phyloP scores from a whole-genome alignment of 1,140 invertebrate genomes.

The Eubasilissa regina region DNA sequence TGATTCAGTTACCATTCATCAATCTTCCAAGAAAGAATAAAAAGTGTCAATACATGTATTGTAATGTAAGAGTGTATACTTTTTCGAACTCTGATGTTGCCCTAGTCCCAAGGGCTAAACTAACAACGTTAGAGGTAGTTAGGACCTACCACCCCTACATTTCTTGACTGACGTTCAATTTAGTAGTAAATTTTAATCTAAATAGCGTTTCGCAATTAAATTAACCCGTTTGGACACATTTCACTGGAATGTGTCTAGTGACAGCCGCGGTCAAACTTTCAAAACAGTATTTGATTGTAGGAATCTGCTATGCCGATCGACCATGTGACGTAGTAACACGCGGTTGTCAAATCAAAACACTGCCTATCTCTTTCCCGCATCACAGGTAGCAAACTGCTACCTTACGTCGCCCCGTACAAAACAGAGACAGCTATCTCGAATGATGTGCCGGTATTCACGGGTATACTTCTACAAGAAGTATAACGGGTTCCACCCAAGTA shows the following conservation, averaged over 20 bases:
- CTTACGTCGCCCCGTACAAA: conserved; percentile 16
- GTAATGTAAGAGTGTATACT: too few relatives aligned
- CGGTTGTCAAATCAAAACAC: conserved; percentile 8
- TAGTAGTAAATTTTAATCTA: too few relatives aligned
- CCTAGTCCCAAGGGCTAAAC: too few relatives aligned
- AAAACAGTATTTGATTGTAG: conserved; percentile 18
- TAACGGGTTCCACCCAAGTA: conserved; percentile 45
- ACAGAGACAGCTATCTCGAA: conserved; percentile 49
- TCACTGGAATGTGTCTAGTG: background rate
- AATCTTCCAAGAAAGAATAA: too few relatives aligned
- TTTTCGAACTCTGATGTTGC: too few relatives aligned
- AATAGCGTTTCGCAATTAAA: too few relatives aligned
- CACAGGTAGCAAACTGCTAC: conserved; percentile 9
- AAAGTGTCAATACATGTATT: too few relatives aligned
- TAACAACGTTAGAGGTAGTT: too few relatives aligned
- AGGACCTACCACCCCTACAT: too few relatives aligned
- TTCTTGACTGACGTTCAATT: too few relatives aligned
- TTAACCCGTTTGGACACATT: too few relatives aligned
- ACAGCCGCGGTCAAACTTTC: background rate
- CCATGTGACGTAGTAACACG: conserved; percentile 17
- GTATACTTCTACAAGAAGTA: conserved; percentile 9
- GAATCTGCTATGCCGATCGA: conserved; percentile 3
- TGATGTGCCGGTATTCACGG: conserved; percentile 39
- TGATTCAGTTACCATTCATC: too few relatives aligned
- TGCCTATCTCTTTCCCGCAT: background rate